Evolutionary conservation across 1,140 invertebrate genomes (phyloP).

Genomic region (Cataglyphis hispanica): DNA sequence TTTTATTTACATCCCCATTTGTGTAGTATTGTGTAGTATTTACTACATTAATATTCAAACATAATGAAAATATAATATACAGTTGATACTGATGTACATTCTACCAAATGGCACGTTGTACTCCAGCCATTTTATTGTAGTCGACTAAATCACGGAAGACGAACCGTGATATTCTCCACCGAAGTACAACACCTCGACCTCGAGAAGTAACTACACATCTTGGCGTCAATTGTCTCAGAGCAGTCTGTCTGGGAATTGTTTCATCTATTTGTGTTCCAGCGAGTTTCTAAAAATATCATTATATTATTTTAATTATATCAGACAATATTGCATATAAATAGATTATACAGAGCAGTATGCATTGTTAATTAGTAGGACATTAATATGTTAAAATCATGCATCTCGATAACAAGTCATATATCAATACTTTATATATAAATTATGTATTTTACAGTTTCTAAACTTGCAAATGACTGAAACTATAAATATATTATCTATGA

Average conservation of each 20-base stretch:
- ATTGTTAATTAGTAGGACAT: neutral
- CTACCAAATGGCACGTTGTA: constrained; percentile 96
- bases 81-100: neutral
- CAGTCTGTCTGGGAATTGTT: constrained; percentile 91
- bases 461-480: neutral
- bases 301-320: neutral
- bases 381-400: neutral
- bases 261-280: constrained; percentile 53
- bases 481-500: neutral
- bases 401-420: neutral
- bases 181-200: constrained; percentile 90
- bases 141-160: constrained; percentile 95
- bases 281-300: constrained; percentile 42
- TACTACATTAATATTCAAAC: neutral
- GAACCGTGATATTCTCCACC: constrained; percentile 95
- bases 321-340: neutral
- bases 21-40: constrained; percentile 3
- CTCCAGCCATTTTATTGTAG: constrained; percentile 95
- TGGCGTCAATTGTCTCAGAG: constrained; percentile 88
- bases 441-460: neutral
- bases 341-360: neutral
- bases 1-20: neutral
- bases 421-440: neutral
- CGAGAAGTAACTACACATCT: constrained; percentile 94
- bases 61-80: neutral